Percentiles rank a stretch among this genome's conserved stretches.
Conservation (phyloP, 2,888 invertebrate genomes). For the Aradus depressus region DNA sequence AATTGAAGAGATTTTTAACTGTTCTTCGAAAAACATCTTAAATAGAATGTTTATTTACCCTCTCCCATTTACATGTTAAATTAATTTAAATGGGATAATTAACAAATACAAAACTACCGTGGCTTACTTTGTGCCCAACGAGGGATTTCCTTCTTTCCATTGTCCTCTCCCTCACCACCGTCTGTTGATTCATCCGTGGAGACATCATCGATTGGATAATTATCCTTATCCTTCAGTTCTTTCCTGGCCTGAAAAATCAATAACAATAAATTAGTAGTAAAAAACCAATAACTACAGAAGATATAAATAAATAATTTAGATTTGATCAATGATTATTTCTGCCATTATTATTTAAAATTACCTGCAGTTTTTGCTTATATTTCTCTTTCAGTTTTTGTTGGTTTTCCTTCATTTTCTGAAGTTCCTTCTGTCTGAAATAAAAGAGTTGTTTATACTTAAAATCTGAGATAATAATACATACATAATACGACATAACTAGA, state of each 20-base stretch:
- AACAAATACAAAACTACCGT: background rate
- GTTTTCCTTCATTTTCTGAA: conserved; percentile 1
- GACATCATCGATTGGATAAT: conserved; percentile 4
- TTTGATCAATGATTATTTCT: too few species aligned
- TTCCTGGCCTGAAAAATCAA: conserved; percentile 5
- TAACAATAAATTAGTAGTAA: background rate
- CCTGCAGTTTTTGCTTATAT: background rate
- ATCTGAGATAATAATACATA: background rate
- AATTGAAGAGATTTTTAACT: too few species aligned
- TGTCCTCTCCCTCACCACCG: background rate
- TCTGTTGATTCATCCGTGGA: conserved; percentile 3
- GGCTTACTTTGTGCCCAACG: conserved; percentile 9
- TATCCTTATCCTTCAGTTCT: conserved; percentile 10
- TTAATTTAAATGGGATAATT: too few species aligned
- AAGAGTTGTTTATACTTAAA: background rate
- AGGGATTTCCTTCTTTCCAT: conserved; percentile 8
- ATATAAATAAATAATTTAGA: background rate
- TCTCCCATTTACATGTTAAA: too few species aligned
- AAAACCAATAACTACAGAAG: background rate
- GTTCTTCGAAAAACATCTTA: too few species aligned
- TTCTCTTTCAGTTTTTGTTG: background rate
- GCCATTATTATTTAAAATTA: background rate
- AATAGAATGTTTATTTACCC: too few species aligned
- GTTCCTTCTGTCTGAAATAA: conserved; percentile 8
- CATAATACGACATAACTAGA: background rate